phyloP scores from a whole-genome alignment of 2,888 invertebrate species.

The Pristionchus mayeri region DNA sequence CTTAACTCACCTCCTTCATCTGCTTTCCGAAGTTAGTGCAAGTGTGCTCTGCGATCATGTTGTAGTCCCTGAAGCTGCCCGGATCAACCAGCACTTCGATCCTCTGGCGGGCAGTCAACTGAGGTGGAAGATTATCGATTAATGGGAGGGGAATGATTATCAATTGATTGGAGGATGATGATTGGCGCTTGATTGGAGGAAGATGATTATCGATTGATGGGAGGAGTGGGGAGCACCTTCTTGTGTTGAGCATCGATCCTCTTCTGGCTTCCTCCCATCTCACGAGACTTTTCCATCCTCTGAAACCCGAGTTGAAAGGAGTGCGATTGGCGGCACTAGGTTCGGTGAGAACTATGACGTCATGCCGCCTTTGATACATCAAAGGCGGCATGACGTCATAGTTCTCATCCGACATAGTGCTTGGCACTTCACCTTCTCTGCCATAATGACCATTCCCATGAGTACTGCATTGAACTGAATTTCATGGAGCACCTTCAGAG shows the following conservation, averaged over 20 bases:
- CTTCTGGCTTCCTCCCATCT: conserved; percentile 81
- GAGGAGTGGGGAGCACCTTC: conserved; percentile 78
- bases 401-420: no score
- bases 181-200: conserved; percentile 82
- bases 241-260: conserved; percentile 82
- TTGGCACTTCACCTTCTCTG: no score
- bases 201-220: background rate
- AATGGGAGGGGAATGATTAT: no score
- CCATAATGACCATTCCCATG: no score
- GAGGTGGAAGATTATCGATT: no score
- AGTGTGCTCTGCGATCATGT: conserved; percentile 83
- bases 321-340: no score
- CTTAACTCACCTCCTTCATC: conserved; percentile 80
- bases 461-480: no score
- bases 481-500: no score
- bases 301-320: background rate
- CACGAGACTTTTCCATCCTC: conserved; percentile 79
- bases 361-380: no score
- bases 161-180: background rate
- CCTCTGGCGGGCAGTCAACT: conserved; percentile 83
- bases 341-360: no score
- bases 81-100: conserved; percentile 81
- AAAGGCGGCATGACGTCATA: no score
- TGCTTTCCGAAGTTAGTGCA: conserved; percentile 84
- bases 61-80: conserved; percentile 82